Evolutionary conservation across 2,888 invertebrate species (phyloP).

Genomic region (Xiphydria camelus): DNA sequence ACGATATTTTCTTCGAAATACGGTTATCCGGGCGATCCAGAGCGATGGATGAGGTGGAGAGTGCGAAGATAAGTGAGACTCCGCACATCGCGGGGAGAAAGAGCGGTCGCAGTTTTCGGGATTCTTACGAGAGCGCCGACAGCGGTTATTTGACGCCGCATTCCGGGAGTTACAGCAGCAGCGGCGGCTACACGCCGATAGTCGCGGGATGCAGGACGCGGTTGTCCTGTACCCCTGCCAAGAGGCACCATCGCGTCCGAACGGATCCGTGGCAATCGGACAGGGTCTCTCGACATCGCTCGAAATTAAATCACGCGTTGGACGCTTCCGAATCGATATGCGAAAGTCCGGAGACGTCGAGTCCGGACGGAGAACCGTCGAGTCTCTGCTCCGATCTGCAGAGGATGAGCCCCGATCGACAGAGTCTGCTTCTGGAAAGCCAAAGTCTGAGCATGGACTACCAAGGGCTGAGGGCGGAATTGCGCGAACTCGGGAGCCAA

Average conservation of each 20-base stretch:
- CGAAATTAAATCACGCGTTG: slow-evolving; percentile 28
- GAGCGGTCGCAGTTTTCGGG: slow-evolving; percentile 19
- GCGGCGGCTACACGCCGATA: slow-evolving; percentile 26
- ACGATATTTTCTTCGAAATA: not conserved
- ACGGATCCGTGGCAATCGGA: slow-evolving; percentile 32
- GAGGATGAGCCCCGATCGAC: slow-evolving; percentile 8
- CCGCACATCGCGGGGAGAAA: slow-evolving; percentile 24
- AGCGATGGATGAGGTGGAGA: slow-evolving; percentile 21
- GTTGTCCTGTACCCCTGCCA: slow-evolving; percentile 5
- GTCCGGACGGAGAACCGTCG: not conserved
- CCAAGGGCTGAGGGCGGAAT: slow-evolving; percentile 15
- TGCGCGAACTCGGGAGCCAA: slow-evolving; percentile 18
- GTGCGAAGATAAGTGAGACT: slow-evolving; percentile 28
- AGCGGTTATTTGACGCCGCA: slow-evolving; percentile 45
- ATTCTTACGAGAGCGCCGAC: slow-evolving; percentile 33
- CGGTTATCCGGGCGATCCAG: too few relatives aligned
- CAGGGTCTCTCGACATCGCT: slow-evolving; percentile 24
- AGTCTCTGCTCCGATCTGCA: slow-evolving; percentile 12
- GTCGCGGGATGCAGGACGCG: slow-evolving; percentile 24
- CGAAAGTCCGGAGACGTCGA: slow-evolving; percentile 14
- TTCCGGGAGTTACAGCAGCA: too few relatives aligned
- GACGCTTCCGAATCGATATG: slow-evolving; percentile 23
- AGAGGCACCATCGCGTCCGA: slow-evolving; percentile 22
- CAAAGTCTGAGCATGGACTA: not conserved
- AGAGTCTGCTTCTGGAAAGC: not conserved